Evolutionary conservation across 1,140 invertebrate species (phyloP).

Genomic region (Battus philenor): DNA sequence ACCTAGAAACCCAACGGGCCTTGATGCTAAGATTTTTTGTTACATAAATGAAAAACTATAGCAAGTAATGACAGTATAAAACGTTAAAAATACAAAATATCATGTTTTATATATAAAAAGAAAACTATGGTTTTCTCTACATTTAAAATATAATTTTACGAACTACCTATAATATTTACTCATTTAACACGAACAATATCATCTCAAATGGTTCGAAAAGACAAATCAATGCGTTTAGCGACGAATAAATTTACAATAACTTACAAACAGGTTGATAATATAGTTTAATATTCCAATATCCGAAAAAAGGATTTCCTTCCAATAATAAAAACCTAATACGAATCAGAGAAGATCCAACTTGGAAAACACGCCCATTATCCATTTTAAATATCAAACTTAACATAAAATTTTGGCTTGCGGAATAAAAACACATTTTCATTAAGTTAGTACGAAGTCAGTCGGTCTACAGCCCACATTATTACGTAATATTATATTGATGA

Average conservation of each 20-base stretch:
- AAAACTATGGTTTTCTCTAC: no score
- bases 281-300: slow-evolving; percentile 10
- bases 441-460: slow-evolving; percentile 32
- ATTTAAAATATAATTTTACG: no score
- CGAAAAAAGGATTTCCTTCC: slow-evolving; percentile 19
- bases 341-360: slow-evolving; percentile 32
- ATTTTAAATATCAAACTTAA: slow-evolving; percentile 50
- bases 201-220: background rate
- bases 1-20: no score
- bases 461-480: slow-evolving; percentile 41
- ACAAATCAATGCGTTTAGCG: slow-evolving; percentile 5
- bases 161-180: no score
- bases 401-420: slow-evolving; percentile 41
- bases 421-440: slow-evolving; percentile 29
- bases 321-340: slow-evolving; percentile 13
- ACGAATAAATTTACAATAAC: slow-evolving; percentile 8
- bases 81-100: no score
- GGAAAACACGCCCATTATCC: slow-evolving; percentile 25
- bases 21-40: no score
- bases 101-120: no score
- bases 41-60: no score
- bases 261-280: background rate
- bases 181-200: background rate
- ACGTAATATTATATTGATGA: slow-evolving; percentile 33
- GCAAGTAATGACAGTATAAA: no score